Percentiles rank a stretch among this genome's conserved stretches.
phyloP scores from a whole-genome alignment of 1,140 invertebrate species.

The Drosophila saltans region DNA sequence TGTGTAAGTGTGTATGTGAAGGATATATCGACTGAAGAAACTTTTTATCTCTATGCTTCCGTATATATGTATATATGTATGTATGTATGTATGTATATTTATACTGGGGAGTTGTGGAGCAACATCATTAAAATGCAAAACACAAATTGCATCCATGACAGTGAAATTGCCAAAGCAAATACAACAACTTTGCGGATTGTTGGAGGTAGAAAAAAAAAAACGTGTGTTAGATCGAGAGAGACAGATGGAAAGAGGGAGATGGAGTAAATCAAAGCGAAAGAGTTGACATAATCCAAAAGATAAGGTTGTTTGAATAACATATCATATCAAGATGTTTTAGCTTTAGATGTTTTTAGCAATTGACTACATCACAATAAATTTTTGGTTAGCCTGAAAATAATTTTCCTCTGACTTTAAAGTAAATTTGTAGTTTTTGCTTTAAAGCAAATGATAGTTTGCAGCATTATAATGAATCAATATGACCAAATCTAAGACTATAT shows the following conservation, averaged over 20 bases:
- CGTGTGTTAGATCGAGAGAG: background rate
- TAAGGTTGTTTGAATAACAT: conserved; percentile 3
- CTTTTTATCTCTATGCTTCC: background rate
- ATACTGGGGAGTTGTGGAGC: conserved; percentile 1
- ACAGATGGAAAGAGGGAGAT: background rate
- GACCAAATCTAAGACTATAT: too few species aligned
- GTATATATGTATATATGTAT: background rate
- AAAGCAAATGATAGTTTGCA: too few species aligned
- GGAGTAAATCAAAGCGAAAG: background rate
- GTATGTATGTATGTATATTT: background rate
- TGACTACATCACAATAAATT: too few species aligned
- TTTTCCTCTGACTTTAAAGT: too few species aligned
- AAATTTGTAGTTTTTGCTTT: too few species aligned
- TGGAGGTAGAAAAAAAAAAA: background rate
- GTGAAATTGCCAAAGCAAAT: conserved; percentile 25
- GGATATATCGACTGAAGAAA: conserved; percentile 10
- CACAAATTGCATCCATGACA: conserved; percentile 30
- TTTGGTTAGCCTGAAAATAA: background rate
- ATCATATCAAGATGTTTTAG: background rate
- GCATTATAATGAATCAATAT: too few species aligned
- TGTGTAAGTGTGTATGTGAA: background rate
- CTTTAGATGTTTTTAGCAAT: too few species aligned
- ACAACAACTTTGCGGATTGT: conserved; percentile 15
- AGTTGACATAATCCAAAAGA: conserved; percentile 5
- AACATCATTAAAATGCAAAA: conserved; percentile 33